These are phyloP conservation scores for Papilio glaucus DNA, from an alignment of 1,140 invertebrate species.

Conservation along the genomic window DNA sequence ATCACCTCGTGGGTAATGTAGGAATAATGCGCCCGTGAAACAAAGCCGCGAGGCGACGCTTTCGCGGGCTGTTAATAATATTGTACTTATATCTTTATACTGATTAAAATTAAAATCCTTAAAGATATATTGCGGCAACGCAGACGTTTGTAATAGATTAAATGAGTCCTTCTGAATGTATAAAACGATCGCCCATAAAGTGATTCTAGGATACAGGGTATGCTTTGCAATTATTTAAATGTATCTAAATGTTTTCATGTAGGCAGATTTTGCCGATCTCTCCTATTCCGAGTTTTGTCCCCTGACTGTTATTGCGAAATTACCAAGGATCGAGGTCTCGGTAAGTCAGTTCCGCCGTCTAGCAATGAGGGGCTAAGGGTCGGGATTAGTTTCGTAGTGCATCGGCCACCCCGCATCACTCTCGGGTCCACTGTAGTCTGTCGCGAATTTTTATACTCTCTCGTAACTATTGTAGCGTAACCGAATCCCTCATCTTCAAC, in stretches of 20 bases:
- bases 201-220: slow-evolving; percentile 89
- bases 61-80: slow-evolving; percentile 64
- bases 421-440: slow-evolving; percentile 80
- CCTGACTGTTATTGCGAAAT: slow-evolving; percentile 43
- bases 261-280: slow-evolving; percentile 71
- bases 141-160: slow-evolving; percentile 77
- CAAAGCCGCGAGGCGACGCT: slow-evolving; percentile 50
- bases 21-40: slow-evolving; percentile 61
- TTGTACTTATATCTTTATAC: slow-evolving; percentile 80
- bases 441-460: slow-evolving; percentile 79
- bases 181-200: slow-evolving; percentile 85
- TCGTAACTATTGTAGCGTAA: slow-evolving; percentile 73
- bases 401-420: slow-evolving; percentile 64
- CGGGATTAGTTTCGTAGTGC: slow-evolving; percentile 11
- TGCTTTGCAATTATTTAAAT: slow-evolving; percentile 89
- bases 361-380: neutral
- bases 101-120: slow-evolving; percentile 76
- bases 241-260: slow-evolving; percentile 86
- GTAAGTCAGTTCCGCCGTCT: neutral
- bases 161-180: slow-evolving; percentile 79
- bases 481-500: slow-evolving; percentile 65
- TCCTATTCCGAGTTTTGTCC: slow-evolving; percentile 60
- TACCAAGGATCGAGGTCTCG: neutral
- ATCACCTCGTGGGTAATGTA: slow-evolving; percentile 78
- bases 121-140: slow-evolving; percentile 75